phyloP scores from a whole-genome alignment of 2,797 vertebrate genomes.

The Gallinago nigripennis region DNA sequence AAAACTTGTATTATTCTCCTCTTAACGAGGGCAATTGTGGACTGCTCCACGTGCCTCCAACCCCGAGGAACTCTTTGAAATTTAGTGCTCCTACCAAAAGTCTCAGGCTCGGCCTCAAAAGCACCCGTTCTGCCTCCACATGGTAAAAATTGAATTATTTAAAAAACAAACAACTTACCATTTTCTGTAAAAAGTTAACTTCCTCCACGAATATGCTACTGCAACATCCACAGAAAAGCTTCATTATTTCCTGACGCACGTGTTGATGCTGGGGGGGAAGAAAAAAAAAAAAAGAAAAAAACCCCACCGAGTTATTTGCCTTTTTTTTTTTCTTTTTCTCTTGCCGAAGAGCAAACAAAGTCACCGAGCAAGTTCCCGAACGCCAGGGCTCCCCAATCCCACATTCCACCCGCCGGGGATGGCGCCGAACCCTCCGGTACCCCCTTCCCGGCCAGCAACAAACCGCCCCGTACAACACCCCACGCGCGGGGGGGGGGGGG shows the following conservation, averaged over 20 bases:
- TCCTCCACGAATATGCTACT: background rate
- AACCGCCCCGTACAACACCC: background rate
- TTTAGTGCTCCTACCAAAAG: background rate
- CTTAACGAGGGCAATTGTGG: background rate
- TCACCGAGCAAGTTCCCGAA: background rate
- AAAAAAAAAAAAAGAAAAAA: background rate
- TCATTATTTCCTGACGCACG: background rate
- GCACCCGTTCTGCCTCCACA: fast-evolving
- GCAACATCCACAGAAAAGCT: background rate
- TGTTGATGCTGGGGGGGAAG: background rate
- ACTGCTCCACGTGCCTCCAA: background rate
- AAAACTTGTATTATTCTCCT: background rate
- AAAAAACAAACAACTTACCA: background rate
- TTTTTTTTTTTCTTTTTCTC: background rate
- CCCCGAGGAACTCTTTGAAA: background rate
- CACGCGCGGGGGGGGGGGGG: background rate
- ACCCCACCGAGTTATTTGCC: background rate
- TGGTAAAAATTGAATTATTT: background rate
- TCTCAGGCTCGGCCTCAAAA: background rate
- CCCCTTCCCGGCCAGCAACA: background rate
- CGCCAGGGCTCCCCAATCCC: background rate
- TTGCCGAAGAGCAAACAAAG: background rate
- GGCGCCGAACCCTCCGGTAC: background rate
- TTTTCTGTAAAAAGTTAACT: background rate
- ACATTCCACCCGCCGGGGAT: background rate